These are phyloP conservation scores for Dione juno DNA, from an alignment of 2,888 invertebrate genomes.

Conservation along the genomic window DNA sequence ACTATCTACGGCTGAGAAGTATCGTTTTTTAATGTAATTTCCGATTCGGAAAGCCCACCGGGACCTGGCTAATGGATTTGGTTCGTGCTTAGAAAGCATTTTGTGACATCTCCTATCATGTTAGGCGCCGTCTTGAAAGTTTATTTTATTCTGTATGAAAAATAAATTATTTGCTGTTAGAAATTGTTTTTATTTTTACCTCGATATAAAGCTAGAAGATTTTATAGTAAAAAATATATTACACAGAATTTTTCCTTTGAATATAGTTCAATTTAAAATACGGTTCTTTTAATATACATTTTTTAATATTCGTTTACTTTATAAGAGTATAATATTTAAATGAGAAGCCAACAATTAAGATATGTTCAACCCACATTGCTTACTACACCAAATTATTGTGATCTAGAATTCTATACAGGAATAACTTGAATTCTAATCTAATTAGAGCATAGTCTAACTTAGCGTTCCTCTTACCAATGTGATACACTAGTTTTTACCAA, in stretches of 20 bases:
- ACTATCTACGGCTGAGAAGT: constrained; percentile 69
- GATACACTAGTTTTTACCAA: not conserved
- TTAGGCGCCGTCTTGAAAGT: constrained; percentile 15
- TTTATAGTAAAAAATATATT: too few relatives aligned
- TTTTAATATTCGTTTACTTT: not conserved
- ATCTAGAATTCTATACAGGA: constrained; percentile 1
- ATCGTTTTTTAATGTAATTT: constrained; percentile 81
- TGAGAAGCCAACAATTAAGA: not conserved
- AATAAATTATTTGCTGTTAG: not conserved
- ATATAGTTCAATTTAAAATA: too few relatives aligned
- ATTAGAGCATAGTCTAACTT: not conserved
- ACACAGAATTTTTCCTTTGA: too few relatives aligned
- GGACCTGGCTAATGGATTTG: constrained; percentile 77
- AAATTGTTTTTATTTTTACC: not conserved
- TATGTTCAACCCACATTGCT: not conserved
- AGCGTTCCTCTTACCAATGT: not conserved
- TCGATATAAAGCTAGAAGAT: not conserved
- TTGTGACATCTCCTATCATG: constrained; percentile 40
- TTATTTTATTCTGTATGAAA: constrained; percentile 1
- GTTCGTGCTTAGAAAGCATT: constrained; percentile 61
- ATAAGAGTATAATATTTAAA: not conserved
- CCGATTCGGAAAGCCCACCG: constrained; percentile 74
- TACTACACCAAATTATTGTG: constrained; percentile 12
- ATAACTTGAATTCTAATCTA: constrained; percentile 14
- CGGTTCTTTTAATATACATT: too few relatives aligned